These are phyloP conservation scores for Meloe dianella DNA, from an alignment of 2,888 invertebrate genomes.

Conservation along the genomic window DNA sequence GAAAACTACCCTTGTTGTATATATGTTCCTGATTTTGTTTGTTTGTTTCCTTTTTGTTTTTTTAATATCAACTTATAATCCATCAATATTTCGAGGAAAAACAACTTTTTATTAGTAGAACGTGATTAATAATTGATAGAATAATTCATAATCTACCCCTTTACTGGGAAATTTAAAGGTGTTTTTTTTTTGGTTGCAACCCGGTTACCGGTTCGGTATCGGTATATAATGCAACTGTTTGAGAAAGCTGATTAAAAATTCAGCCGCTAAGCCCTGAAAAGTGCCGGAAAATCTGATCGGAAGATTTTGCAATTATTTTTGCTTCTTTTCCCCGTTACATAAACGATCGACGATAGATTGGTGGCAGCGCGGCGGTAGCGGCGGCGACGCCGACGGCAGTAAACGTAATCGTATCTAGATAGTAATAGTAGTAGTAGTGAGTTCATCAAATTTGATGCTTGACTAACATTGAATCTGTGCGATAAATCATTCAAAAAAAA, in stretches of 20 bases:
- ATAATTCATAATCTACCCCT: constrained; percentile 41
- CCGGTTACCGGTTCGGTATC: too few species aligned
- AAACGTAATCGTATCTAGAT: too few species aligned
- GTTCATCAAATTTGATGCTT: constrained; percentile 17
- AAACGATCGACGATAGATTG: background rate
- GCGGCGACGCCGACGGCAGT: constrained; percentile 32
- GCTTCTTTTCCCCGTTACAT: constrained; percentile 46
- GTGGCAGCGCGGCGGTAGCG: constrained; percentile 23
- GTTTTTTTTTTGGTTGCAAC: too few species aligned
- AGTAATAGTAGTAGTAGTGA: background rate
- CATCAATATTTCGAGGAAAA: background rate
- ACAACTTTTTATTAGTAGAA: background rate
- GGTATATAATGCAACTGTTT: constrained; percentile 50
- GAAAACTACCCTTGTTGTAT: too few species aligned
- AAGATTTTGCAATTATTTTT: constrained; percentile 59
- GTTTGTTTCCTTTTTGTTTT: too few species aligned
- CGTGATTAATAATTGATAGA: constrained; percentile 32
- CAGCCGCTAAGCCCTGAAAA: constrained; percentile 58
- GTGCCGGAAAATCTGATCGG: constrained; percentile 56
- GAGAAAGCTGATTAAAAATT: constrained; percentile 61
- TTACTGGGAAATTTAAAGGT: constrained; percentile 12
- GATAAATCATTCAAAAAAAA: background rate
- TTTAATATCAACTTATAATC: background rate
- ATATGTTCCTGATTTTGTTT: too few species aligned
- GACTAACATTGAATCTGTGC: background rate